A percentile compares a stretch with the other conserved stretches of the same genome.
These are phyloP conservation scores for Cynopterus brachyotis DNA, from an alignment of 2,113 vertebrate genomes.

Conservation along the genomic window DNA sequence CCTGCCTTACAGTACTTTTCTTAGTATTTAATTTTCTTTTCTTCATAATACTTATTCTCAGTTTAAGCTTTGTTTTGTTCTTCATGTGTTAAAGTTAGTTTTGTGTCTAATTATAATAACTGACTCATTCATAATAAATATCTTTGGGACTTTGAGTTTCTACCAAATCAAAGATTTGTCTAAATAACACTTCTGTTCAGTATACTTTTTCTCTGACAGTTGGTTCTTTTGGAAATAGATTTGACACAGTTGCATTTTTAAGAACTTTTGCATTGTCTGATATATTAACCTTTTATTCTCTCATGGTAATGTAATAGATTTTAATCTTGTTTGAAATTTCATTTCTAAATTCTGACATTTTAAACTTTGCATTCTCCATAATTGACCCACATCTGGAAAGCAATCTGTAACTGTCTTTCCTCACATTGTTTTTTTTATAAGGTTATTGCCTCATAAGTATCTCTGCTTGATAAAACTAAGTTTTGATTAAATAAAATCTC, in stretches of 20 bases:
- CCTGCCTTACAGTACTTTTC: background rate
- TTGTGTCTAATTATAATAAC: slow-evolving; percentile 12
- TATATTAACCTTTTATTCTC: background rate
- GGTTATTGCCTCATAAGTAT: background rate
- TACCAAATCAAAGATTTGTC: slow-evolving; percentile 28
- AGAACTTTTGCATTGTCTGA: background rate
- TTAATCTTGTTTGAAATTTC: background rate
- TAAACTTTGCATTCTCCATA: slow-evolving; percentile 19
- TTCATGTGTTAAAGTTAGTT: slow-evolving; percentile 26
- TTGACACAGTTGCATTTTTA: slow-evolving; percentile 23
- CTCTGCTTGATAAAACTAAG: slow-evolving; percentile 32
- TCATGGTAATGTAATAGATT: background rate
- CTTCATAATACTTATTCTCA: background rate
- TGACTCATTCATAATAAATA: background rate
- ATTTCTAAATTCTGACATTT: slow-evolving; percentile 51
- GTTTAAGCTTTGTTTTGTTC: slow-evolving; percentile 32
- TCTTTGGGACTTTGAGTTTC: background rate
- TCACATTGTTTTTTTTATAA: background rate
- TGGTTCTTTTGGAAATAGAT: background rate
- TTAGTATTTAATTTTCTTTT: background rate
- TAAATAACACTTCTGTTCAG: background rate
- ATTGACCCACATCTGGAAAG: background rate
- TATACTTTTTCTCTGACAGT: background rate
- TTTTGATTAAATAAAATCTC: slow-evolving; percentile 32
- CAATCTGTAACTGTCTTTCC: slow-evolving; percentile 25